Percentiles rank a stretch among this genome's conserved stretches.
Evolutionary conservation across 2,888 invertebrate species (phyloP).

Genomic region (Drosophila birchii): DNA sequence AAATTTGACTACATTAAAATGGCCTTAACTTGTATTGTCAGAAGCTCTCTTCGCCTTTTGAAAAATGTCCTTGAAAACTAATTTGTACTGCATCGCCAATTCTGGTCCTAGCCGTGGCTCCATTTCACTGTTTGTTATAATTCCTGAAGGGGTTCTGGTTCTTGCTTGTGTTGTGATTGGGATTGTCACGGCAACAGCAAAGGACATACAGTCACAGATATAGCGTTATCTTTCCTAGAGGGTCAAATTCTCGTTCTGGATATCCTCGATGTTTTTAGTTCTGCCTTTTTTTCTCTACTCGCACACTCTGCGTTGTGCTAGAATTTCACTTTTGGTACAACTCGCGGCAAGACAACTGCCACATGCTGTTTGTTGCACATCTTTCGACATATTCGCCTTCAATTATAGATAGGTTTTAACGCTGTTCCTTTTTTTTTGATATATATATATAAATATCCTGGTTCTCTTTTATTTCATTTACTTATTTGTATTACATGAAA

Average conservation of each 20-base stretch:
- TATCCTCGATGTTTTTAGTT: constrained; percentile 16
- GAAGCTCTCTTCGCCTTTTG: not conserved
- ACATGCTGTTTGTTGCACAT: constrained; percentile 74
- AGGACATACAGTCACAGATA: constrained; percentile 49
- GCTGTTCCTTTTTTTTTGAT: no score
- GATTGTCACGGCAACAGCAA: constrained; percentile 72
- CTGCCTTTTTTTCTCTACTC: constrained; percentile 19
- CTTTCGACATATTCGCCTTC: constrained; percentile 4
- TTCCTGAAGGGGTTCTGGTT: constrained; percentile 16
- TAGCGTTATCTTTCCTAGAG: constrained; percentile 38
- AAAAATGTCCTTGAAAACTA: constrained; percentile 23
- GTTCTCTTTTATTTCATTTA: constrained; percentile 40
- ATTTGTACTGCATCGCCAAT: constrained; percentile 57
- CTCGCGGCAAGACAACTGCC: constrained; percentile 61
- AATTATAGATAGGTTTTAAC: constrained; percentile 1
- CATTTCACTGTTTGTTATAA: constrained; percentile 24
- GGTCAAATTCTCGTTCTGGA: constrained; percentile 20
- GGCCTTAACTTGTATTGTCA: not conserved
- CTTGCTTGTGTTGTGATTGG: constrained; percentile 59
- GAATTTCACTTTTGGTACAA: constrained; percentile 65
- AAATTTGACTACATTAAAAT: not conserved
- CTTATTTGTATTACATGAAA: constrained; percentile 26
- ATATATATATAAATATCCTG: not conserved
- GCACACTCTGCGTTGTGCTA: constrained; percentile 62
- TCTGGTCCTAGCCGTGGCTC: constrained; percentile 58